Conservation (phyloP, 1,140 invertebrate genomes). For the Euura saliciscinereae region DNA sequence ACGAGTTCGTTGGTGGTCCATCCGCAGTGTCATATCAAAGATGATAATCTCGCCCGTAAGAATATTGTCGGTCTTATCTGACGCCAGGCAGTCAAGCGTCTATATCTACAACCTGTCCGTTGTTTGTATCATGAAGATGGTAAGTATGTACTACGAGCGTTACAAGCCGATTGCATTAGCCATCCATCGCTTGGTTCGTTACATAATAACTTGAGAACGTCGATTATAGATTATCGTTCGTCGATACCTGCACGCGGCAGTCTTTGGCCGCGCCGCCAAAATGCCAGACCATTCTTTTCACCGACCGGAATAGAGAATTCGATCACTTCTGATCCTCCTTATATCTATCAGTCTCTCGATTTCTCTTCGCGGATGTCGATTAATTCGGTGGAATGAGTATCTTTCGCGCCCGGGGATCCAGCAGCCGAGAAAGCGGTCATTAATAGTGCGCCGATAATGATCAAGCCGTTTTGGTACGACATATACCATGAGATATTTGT, state of each 20-base stretch:
- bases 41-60: neutral
- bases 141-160: neutral
- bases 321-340: no score
- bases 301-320: no score
- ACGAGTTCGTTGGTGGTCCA: neutral
- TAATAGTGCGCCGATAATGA: neutral
- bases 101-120: conserved; percentile 1
- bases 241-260: neutral
- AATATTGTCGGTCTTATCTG: conserved; percentile 5
- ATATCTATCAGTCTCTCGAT: no score
- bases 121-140: neutral
- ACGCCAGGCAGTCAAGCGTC: neutral
- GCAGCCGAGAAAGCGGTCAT: neutral
- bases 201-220: neutral
- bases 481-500: conserved; percentile 4
- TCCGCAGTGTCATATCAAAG: conserved; percentile 4
- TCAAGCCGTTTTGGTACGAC: neutral
- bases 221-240: conserved; percentile 1
- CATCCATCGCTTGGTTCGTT: neutral
- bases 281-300: neutral
- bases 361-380: no score
- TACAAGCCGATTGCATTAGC: conserved; percentile 3
- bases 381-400: no score
- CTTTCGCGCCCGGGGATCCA: no score
- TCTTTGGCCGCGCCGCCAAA: neutral